These are phyloP conservation scores for Bombus balteatus DNA, from an alignment of 1,140 invertebrate genomes.

Conservation along the genomic window DNA sequence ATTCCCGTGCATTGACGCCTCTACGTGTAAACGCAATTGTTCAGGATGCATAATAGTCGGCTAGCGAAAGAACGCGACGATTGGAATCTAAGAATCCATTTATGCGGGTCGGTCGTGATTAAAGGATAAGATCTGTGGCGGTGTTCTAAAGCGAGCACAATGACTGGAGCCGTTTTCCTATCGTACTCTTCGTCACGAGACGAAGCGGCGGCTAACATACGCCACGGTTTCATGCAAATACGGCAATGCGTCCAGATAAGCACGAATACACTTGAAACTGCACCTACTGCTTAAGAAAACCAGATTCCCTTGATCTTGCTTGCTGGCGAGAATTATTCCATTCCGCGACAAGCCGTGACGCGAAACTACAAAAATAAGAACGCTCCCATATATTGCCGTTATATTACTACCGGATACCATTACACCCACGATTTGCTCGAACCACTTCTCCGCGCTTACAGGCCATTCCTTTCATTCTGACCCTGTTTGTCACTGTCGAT, in stretches of 20 bases:
- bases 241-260: conserved; percentile 25
- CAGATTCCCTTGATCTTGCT: conserved; percentile 76
- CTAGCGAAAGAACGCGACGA: conserved; percentile 42
- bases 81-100: conserved; percentile 62
- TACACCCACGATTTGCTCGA: conserved; percentile 26
- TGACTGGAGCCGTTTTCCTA: conserved; percentile 39
- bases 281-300: conserved; percentile 51
- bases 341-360: neutral
- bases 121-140: conserved; percentile 62
- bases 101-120: conserved; percentile 64
- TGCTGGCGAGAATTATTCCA: conserved; percentile 50
- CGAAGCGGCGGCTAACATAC: conserved; percentile 43
- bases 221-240: conserved; percentile 60
- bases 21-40: conserved; percentile 52
- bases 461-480: conserved; percentile 33
- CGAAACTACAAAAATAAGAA: conserved; percentile 34
- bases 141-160: conserved; percentile 40
- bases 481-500: conserved; percentile 20
- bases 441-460: neutral
- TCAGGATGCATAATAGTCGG: conserved; percentile 43
- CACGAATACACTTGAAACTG: conserved; percentile 50
- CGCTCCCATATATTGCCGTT: conserved; percentile 43
- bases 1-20: conserved; percentile 54
- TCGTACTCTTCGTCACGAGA: conserved; percentile 58
- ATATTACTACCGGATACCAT: conserved; percentile 46